Percentiles rank a stretch among this genome's conserved stretches.
Conservation (phyloP, 2,113 vertebrate species). For the Plecturocebus donacophilus region DNA sequence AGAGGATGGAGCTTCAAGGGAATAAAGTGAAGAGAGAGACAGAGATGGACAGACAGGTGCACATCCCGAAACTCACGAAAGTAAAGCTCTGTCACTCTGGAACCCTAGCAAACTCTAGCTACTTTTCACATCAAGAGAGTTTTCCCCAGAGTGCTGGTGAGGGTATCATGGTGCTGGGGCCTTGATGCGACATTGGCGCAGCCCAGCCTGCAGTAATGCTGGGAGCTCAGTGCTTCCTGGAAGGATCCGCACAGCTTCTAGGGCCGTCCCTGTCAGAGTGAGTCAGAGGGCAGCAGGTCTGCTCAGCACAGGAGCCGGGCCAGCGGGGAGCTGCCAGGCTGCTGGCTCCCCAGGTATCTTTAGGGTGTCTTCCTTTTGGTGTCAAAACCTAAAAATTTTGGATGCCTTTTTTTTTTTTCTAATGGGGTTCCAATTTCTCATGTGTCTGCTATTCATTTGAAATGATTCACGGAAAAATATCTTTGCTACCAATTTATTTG, state of each 20-base stretch:
- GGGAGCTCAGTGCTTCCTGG: neutral
- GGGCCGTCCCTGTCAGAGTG: neutral
- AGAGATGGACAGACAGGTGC: neutral
- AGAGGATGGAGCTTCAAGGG: neutral
- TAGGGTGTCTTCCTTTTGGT: neutral
- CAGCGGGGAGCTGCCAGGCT: neutral
- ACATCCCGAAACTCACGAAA: neutral
- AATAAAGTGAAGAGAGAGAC: neutral
- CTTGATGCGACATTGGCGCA: accelerated
- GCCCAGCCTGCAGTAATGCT: neutral
- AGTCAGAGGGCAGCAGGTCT: too few species aligned
- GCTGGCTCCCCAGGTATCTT: neutral
- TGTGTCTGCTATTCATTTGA: conserved; percentile 54
- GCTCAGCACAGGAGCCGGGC: neutral
- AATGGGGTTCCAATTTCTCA: conserved; percentile 70
- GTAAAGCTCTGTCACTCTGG: neutral
- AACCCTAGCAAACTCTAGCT: neutral
- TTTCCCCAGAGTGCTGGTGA: neutral
- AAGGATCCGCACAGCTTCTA: neutral
- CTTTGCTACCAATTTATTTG: conserved; percentile 69
- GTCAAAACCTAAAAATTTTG: neutral
- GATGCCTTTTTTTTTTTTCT: neutral
- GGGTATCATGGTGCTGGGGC: accelerated
- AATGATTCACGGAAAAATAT: conserved; percentile 74
- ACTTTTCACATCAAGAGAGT: neutral